phyloP scores from a whole-genome alignment of 2,797 vertebrate species.

The Micromesistius poutassou region DNA sequence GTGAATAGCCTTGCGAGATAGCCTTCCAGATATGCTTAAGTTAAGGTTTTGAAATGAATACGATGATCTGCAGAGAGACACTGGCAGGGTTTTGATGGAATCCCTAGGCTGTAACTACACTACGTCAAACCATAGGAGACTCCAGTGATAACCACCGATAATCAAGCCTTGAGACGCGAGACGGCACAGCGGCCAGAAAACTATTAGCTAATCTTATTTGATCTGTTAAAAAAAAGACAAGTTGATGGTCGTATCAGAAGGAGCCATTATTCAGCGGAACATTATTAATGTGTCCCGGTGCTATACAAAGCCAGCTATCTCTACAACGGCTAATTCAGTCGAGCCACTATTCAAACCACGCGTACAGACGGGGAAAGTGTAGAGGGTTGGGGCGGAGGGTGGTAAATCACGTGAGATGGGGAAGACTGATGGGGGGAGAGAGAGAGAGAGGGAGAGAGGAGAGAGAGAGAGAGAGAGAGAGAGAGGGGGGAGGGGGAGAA shows the following conservation, averaged over 20 bases:
- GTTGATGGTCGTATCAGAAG: not conserved
- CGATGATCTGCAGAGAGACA: no score
- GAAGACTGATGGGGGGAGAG: not conserved
- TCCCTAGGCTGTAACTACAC: no score
- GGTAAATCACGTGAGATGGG: not conserved
- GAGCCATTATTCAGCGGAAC: not conserved
- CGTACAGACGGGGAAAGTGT: not conserved
- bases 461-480: not conserved
- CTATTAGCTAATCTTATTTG: not conserved
- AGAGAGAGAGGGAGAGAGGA: not conserved
- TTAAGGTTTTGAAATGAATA: no score
- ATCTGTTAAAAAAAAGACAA: not conserved
- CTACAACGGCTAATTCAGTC: not conserved
- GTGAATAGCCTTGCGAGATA: no score
- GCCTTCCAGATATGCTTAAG: no score
- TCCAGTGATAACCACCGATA: not conserved
- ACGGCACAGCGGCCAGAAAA: not conserved
- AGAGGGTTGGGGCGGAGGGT: no score
- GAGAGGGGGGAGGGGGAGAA: constrained; percentile 58
- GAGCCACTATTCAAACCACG: not conserved
- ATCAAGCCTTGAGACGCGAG: not conserved
- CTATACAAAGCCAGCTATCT: not conserved
- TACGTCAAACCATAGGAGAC: not conserved
- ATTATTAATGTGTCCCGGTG: not conserved
- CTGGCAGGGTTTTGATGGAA: no score